Percentiles rank a stretch among this genome's conserved stretches.
Evolutionary conservation across 2,113 vertebrate species (phyloP).

Genomic region (Sphaerodactylus townsendi): DNA sequence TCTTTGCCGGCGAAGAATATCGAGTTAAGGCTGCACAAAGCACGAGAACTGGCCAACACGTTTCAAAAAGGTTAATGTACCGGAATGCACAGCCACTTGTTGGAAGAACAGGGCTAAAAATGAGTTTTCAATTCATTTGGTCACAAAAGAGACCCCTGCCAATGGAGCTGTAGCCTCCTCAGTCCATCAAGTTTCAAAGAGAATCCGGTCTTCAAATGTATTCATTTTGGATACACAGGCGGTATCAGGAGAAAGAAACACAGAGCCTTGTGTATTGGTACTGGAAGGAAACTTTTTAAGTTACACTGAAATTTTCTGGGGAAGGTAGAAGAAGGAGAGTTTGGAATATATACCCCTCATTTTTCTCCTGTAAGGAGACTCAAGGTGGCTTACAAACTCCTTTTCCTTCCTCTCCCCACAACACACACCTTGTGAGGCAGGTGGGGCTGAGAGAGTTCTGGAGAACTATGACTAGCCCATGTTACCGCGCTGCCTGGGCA

Average conservation of each 20-base stretch:
- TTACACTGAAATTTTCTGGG: too few relatives aligned
- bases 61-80: conserved; percentile 66
- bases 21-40: conserved; percentile 14
- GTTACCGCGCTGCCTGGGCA: too few relatives aligned
- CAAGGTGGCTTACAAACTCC: too few relatives aligned
- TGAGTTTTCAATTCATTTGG: neutral
- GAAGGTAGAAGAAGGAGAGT: too few relatives aligned
- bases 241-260: neutral
- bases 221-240: neutral
- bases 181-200: neutral
- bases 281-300: neutral
- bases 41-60: conserved; percentile 44
- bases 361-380: too few relatives aligned
- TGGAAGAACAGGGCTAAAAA: conserved; percentile 20
- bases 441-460: too few relatives aligned
- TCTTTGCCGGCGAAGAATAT: conserved; percentile 43
- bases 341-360: too few relatives aligned
- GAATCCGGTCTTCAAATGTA: neutral
- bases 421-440: too few relatives aligned
- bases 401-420: too few relatives aligned
- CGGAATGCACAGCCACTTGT: neutral
- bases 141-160: conserved; percentile 7
- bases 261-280: neutral
- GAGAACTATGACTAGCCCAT: too few relatives aligned
- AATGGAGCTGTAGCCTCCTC: accelerated